Evolutionary conservation across 2,113 vertebrate genomes (phyloP), one percentile per base, ranked within the genome.

Genomic region (Ochotona princeps): DNA sequence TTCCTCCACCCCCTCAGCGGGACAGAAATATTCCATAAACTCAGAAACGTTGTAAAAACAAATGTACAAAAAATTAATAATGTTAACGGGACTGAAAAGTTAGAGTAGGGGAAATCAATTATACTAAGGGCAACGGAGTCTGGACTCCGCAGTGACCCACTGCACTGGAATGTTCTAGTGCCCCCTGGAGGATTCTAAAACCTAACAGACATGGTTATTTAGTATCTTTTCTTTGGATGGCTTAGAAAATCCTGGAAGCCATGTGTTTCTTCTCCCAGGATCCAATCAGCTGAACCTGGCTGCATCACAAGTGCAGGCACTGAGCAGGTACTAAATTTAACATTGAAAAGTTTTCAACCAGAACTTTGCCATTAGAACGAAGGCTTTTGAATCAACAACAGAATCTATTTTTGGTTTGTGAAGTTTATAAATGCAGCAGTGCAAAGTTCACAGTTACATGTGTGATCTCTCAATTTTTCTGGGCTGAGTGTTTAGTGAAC

Each of bases 161-260:
- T 49, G 65, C 84, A 47, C 0, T 90, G 93, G 96, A 96, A 96
- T 94, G 94, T 96, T 96, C 93, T 97, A 92, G 96, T 96, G 95
- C 96, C 96, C 96, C 95, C 96, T 97, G 96, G 94, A 97, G 96
- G 96, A 96, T 93, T 95, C 83, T 95, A 51, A 95, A 92, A 73
- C 82, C 76, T 94, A 79, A 89, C 32, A 80, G 82, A 83, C 61
- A 20, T 76, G 72, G 94, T 93, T 81, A 92, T 92, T 94, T 85
- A 66, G 93, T 84, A 51, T 81, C 87, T 95, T 95, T 83, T 51
- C 83, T 89, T 91, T 44, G 54, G 47, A 83, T 57, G 87, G 72
- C 79, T 88, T 26, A n/a, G 83, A 84, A 94, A 96, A 92, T 32
- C 73, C 73, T 79, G 38, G 73, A 82, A 69, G 78, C 89, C 75